Evolutionary conservation across 2,797 vertebrate species (phyloP).

Genomic region (Muscicapa striata): DNA sequence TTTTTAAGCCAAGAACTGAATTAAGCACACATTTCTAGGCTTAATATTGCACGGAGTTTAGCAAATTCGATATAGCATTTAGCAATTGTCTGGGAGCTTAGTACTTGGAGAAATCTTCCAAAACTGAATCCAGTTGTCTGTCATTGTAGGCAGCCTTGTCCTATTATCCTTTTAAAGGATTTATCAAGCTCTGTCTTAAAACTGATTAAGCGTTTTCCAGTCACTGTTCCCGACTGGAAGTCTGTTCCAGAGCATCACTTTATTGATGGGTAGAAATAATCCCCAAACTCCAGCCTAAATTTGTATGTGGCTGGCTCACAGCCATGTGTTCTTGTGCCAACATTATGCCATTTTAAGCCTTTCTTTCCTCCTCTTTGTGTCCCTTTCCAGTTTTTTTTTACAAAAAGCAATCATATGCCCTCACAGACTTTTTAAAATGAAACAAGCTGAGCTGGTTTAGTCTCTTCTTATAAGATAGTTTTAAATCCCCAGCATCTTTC

Average conservation of each 20-base stretch:
- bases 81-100: neutral
- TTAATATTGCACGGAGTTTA: neutral
- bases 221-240: neutral
- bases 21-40: neutral
- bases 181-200: slow-evolving; percentile 1
- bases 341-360: neutral
- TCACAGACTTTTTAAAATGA: neutral
- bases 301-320: neutral
- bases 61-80: neutral
- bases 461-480: neutral
- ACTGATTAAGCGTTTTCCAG: neutral
- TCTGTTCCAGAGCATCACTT: neutral
- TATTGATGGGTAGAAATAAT: neutral
- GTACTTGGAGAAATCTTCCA: neutral
- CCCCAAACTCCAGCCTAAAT: neutral
- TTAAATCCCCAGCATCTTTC: neutral
- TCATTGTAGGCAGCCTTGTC: neutral
- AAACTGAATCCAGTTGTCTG: neutral
- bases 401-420: neutral
- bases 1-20: neutral
- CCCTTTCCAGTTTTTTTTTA: neutral
- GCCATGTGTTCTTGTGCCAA: neutral
- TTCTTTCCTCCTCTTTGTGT: neutral
- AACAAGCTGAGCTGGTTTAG: neutral
- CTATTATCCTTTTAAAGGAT: neutral